Percentiles rank a stretch among this genome's conserved stretches.
Evolutionary conservation across 2,888 invertebrate genomes (phyloP).

Genomic region (Selenia dentaria): DNA sequence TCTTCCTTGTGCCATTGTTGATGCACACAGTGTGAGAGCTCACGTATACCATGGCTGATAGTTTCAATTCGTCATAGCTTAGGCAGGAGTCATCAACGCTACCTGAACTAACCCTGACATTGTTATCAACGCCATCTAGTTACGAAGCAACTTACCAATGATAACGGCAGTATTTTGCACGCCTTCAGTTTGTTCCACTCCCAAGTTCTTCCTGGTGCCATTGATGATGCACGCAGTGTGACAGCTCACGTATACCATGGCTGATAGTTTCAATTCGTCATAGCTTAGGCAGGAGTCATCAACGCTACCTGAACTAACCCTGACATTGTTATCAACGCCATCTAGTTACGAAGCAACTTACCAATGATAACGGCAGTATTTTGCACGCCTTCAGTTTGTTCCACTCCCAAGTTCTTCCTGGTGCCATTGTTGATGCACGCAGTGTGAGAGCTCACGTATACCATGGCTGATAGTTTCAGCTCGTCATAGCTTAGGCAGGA

Average conservation of each 20-base stretch:
- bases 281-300: no score
- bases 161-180: slow-evolving; percentile 70
- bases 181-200: slow-evolving; percentile 68
- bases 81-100: no score
- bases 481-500: slow-evolving; percentile 87
- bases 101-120: no score
- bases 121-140: slow-evolving; percentile 11
- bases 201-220: slow-evolving; percentile 81
- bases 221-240: slow-evolving; percentile 85
- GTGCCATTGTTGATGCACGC: slow-evolving; percentile 86
- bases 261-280: slow-evolving; percentile 86
- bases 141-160: slow-evolving; percentile 51
- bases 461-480: slow-evolving; percentile 85
- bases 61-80: slow-evolving; percentile 87
- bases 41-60: slow-evolving; percentile 84
- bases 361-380: slow-evolving; percentile 72
- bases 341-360: slow-evolving; percentile 25
- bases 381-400: slow-evolving; percentile 68
- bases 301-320: no score
- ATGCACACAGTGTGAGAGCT: slow-evolving; percentile 85
- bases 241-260: slow-evolving; percentile 84
- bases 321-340: slow-evolving; percentile 9
- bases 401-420: slow-evolving; percentile 78
- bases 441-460: slow-evolving; percentile 84
- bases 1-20: slow-evolving; percentile 83